Conservation (phyloP, 2,113 vertebrate species). For the Anolis sagrei region DNA sequence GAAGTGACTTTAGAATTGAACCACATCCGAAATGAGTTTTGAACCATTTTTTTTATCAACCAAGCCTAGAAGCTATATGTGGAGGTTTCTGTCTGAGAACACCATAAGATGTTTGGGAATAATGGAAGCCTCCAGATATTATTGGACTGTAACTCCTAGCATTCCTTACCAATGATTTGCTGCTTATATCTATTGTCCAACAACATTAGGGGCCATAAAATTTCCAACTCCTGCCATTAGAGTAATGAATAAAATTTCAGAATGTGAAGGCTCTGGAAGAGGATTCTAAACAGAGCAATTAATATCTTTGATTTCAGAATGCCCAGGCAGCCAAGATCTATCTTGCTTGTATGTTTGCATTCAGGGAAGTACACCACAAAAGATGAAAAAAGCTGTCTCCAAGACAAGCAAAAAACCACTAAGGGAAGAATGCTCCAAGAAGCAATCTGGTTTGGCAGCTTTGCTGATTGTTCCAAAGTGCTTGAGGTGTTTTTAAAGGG, state of each 20-base stretch:
- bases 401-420: neutral
- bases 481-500: constrained; percentile 12
- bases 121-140: too few species aligned
- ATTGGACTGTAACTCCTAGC: too few species aligned
- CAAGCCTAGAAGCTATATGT: too few species aligned
- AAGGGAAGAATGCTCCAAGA: neutral
- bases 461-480: neutral
- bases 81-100: neutral
- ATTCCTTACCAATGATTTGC: too few species aligned
- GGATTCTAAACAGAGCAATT: neutral
- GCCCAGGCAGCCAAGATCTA: neutral
- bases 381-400: neutral
- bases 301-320: neutral
- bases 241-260: too few species aligned
- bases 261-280: neutral
- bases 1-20: too few species aligned
- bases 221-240: neutral
- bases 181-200: too few species aligned
- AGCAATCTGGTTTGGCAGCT: neutral
- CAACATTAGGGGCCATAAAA: too few species aligned
- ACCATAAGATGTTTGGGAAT: too few species aligned
- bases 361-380: neutral
- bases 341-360: neutral
- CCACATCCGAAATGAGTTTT: too few species aligned
- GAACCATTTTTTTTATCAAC: too few species aligned